Percentiles rank a stretch among this genome's conserved stretches.
Conservation (phyloP, 2,113 vertebrate species). For the Mirza zaza region DNA sequence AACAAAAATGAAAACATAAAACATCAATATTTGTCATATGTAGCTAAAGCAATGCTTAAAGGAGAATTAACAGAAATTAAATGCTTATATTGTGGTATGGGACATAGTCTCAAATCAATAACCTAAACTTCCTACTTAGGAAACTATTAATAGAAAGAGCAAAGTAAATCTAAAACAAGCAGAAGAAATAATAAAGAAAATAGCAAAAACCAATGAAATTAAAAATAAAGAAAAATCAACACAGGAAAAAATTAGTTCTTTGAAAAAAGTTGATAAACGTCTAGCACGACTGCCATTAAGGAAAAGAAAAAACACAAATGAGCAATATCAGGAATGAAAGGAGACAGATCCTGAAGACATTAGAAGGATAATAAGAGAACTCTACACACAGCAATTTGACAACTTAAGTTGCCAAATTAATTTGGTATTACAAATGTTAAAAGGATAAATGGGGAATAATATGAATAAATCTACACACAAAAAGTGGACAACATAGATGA, state of each 20-base stretch:
- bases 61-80: neutral
- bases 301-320: neutral
- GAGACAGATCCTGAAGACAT: neutral
- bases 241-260: neutral
- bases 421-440: neutral
- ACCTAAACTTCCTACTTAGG: neutral
- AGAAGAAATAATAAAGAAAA: neutral
- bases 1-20: neutral
- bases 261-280: neutral
- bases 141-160: neutral
- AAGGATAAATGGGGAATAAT: neutral
- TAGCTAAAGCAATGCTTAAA: neutral
- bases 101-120: neutral
- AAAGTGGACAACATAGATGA: neutral
- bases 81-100: neutral
- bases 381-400: neutral
- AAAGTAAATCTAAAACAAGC: neutral
- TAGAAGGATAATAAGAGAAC: neutral
- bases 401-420: neutral
- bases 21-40: neutral
- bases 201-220: neutral
- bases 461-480: neutral
- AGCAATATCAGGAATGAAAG: neutral
- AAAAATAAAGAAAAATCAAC: neutral
- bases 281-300: neutral